Conservation (phyloP, 2,113 vertebrate species). For the Tautogolabrus adspersus region DNA sequence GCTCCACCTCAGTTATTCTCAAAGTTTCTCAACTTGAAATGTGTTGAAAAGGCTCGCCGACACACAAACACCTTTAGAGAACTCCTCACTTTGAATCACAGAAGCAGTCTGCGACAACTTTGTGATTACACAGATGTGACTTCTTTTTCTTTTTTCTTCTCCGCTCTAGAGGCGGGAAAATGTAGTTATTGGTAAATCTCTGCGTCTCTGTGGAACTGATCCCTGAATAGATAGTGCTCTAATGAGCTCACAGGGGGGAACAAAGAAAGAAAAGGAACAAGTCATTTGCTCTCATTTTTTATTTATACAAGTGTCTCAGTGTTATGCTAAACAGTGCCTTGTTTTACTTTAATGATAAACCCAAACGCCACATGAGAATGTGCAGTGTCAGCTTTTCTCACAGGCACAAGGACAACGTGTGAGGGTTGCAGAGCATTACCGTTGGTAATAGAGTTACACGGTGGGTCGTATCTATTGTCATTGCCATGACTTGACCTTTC, state of each 20-base stretch:
- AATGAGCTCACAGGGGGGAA: neutral
- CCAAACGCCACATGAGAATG: constrained; percentile 16
- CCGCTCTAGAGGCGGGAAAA: neutral
- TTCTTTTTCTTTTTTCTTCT: too few species aligned
- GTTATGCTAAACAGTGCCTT: constrained; percentile 33
- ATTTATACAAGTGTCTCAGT: constrained; percentile 31
- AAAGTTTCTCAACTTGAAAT: neutral
- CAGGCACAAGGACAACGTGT: constrained; percentile 25
- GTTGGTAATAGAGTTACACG: neutral
- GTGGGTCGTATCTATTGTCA: constrained; percentile 11
- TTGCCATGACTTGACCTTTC: neutral
- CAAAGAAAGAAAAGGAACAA: constrained; percentile 1
- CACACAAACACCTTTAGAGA: neutral
- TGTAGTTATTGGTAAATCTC: neutral
- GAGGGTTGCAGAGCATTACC: constrained; percentile 2
- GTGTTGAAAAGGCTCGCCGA: neutral
- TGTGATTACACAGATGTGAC: neutral
- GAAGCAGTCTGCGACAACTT: constrained; percentile 1
- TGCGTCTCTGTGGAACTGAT: neutral
- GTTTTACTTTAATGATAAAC: constrained; percentile 47
- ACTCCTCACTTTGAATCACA: neutral
- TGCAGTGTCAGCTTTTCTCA: constrained; percentile 32
- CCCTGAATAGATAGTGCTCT: constrained; percentile 3
- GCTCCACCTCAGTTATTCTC: neutral
- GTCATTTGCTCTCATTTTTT: constrained; percentile 32